Base-by-base conservation (phyloP, 2,888 invertebrate species). In the Ommatoiulus sabulosus region DNA sequence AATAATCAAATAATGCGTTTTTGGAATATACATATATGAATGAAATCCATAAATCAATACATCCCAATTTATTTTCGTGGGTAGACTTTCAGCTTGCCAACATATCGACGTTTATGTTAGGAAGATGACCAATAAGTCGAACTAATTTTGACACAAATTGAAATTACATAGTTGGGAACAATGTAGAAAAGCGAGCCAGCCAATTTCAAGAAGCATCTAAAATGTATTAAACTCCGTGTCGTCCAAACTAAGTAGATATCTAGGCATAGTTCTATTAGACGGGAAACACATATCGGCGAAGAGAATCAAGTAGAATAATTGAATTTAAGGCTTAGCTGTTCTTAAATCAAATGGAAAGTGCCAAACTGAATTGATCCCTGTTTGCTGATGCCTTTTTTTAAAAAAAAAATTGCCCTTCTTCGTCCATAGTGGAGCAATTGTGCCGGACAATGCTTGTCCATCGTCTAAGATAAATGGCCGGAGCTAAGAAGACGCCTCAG, bases 291-390 rank as follows among this genome's bases (percentile, higher is more conserved):
- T 86, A 48, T 86, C 44, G 48, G 10, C 44, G n/a, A 86, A n/a
- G 86, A 86, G 48, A 86, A 86, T 80, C 86, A 86, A 86, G 48
- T 86, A 44, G 86, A 86, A 86, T 86, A 86, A 86, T 86, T 86
- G 86, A 86, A 86, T 86, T 48, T 86, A 44, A 46, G 24, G 86
- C 44, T 46, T 86, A 48, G 86, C 15, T 86, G 48, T 86, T 86
- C 86, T 44, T 86, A 86, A 86, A 86, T 86, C 86, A 46, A 86
- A 86, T 46, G 48, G 86, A 86, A 86, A 86, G 86, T 86, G 86
- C 48, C 86, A 86, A 48, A 48, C 44, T 86, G 46, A 86, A 86
- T 44, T 86, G 86, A 86, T 86, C 86, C 48, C 86, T 86, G 48
- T 86, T 86, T 86, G 86, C 86, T 86, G 86, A 86, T 86, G 86